phyloP scores from a whole-genome alignment of 2,888 invertebrate species.

The Podotricha telesiphe region DNA sequence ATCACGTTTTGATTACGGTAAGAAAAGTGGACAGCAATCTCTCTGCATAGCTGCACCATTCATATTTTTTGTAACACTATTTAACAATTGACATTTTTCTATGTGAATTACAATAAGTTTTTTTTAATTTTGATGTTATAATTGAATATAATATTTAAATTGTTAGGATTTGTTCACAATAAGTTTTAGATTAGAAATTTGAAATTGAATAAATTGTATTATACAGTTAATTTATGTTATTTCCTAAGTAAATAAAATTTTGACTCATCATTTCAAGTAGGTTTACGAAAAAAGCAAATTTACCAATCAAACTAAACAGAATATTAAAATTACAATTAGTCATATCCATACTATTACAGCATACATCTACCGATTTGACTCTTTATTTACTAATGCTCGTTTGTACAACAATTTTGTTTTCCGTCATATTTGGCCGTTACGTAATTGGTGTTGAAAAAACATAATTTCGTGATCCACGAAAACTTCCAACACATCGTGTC shows the following conservation, averaged over 20 bases:
- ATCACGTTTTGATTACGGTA: conserved; percentile 78
- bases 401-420: conserved; percentile 62
- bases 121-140: conserved; percentile 3
- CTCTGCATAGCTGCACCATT: conserved; percentile 41
- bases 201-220: neutral
- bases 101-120: conserved; percentile 4
- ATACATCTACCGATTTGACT: conserved; percentile 48
- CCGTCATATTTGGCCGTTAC: conserved; percentile 65
- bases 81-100: conserved; percentile 10
- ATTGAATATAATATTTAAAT: neutral
- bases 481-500: conserved; percentile 61
- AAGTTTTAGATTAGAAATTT: neutral
- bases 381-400: conserved; percentile 48
- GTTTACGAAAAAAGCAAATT: neutral
- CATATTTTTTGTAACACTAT: conserved; percentile 17
- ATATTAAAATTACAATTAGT: conserved; percentile 23
- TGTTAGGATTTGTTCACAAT: neutral
- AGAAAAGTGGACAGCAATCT: conserved; percentile 65
- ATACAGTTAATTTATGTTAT: neutral
- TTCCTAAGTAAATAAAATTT: neutral
- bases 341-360: conserved; percentile 55
- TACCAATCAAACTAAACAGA: conserved; percentile 4
- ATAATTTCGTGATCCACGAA: conserved; percentile 71
- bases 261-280: neutral
- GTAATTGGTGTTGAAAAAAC: conserved; percentile 74